These are phyloP conservation scores for Erpetoichthys calabaricus DNA, from an alignment of 2,797 vertebrate genomes.

Conservation along the genomic window DNA sequence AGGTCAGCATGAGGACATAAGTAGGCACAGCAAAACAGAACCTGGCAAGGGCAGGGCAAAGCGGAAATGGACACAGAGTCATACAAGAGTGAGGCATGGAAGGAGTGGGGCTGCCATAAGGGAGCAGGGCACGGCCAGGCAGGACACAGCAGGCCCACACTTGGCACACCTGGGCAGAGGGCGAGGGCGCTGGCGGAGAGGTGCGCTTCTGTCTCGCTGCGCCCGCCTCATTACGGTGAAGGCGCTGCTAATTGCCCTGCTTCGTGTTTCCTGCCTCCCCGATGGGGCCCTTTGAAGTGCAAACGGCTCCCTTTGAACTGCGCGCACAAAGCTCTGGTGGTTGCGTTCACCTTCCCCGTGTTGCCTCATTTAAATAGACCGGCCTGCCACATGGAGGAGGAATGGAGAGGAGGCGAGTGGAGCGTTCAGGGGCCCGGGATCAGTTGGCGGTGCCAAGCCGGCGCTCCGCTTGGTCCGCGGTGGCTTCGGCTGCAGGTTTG, in stretches of 20 bases:
- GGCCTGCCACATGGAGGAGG: constrained; percentile 39
- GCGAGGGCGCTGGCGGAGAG: constrained; percentile 15
- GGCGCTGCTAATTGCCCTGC: constrained; percentile 79
- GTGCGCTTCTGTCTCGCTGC: constrained; percentile 34
- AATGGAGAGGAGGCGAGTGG: too few relatives aligned
- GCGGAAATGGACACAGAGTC: too few relatives aligned
- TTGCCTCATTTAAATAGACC: constrained; percentile 75
- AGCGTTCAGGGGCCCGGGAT: too few relatives aligned
- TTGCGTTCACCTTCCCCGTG: constrained; percentile 64
- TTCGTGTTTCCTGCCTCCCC: constrained; percentile 75
- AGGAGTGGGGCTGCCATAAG: too few relatives aligned
- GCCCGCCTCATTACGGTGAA: constrained; percentile 61
- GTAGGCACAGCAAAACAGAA: too few relatives aligned
- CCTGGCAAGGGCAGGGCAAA: too few relatives aligned
- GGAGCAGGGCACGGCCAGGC: not conserved
- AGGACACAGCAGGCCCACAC: constrained; percentile 17
- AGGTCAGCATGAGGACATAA: too few relatives aligned
- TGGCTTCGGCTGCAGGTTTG: too few relatives aligned
- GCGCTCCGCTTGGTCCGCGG: too few relatives aligned
- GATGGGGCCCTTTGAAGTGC: constrained; percentile 80
- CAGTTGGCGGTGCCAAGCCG: too few relatives aligned
- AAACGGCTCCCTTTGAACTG: constrained; percentile 80
- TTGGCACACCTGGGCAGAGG: too few relatives aligned
- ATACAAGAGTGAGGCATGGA: too few relatives aligned
- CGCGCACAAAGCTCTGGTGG: constrained; percentile 70